Evolutionary conservation across 1,140 invertebrate genomes (phyloP), one percentile per base, ranked within the genome.

Genomic region (Eubasilissa regina): DNA sequence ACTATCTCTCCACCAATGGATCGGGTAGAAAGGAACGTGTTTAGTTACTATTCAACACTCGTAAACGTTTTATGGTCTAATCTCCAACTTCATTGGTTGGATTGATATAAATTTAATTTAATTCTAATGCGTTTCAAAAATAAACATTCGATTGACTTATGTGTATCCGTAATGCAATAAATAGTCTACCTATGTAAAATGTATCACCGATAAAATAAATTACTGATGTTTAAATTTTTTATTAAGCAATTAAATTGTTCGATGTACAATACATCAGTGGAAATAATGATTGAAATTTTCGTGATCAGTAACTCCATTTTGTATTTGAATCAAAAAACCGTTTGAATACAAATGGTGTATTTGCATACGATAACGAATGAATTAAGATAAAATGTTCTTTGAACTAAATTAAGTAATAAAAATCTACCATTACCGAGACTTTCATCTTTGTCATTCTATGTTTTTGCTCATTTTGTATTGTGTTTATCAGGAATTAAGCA

Each of bases 21-120:
- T 73, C 75, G 74, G 79, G 75, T 77, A 77, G 15, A 48, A 19
- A 15, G 66, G 56, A 68, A 80, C 75, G 43, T 74, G 79, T 80
- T 77, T 72, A 15, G 66, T 74, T 75, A 19, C 48, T 73, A 77
- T 80, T 64, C 51, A 35, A 45, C 17, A 56, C 11, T 77, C 79
- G 75, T 80, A 77, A 80, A 77, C 51, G 15, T 80, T 80, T 77
- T 64, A 77, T 44, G 21, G 43, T 35, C 19, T 12, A 56, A 15
- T 35, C 17, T 51, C n/a, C n/a, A 47, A 43, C 25, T 19, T 66
- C 75, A 80, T 80, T 80, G 79, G 79, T 66, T 55, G 45, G 15
- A 12, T 21, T 44, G 66, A 73, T 45, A 78, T 78, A 62, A 78
- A 72, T 62, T 78, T 73, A 68, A 48, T 73, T 78, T 73, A 44